Base-by-base conservation (phyloP, 1,140 invertebrate genomes). In the Pygmarrhopalites habei region DNA sequence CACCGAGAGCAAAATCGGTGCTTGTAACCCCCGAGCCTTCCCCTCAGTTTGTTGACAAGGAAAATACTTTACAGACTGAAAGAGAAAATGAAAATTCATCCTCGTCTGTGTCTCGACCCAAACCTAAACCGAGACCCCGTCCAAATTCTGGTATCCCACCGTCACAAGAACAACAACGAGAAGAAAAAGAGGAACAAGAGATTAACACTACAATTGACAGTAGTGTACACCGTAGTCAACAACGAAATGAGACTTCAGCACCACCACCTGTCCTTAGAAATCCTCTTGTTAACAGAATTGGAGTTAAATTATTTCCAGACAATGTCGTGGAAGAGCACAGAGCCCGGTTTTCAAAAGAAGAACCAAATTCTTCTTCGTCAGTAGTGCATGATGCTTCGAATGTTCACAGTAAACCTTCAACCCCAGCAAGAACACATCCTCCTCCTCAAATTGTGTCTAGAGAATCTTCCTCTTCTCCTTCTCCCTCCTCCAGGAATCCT, bases 241-340 rank as follows among this genome's bases (percentile, higher is more conserved):
- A n/a, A n/a, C n/a, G n/a, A n/a, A n/a, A n/a, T n/a, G n/a, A n/a
- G n/a, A n/a, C n/a, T n/a, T 44, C 58, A 35, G n/a, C 19, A n/a
- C 58, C 58, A 25, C 44, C 58, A 19, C 25, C 43, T 30, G 58
- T 25, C n/a, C 28, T 44, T 23, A 59, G 58, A 60, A 65, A 60
- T 29, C 58, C 58, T 56, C 43, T 62, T 35, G 15, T 35, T 4
- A 67, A 35, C 15, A 35, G 43, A 53, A 53, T 65, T 57, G 69
- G 69, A 30, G 62, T 71, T 14, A 68, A 71, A 59, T 66, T 71
- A 23, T 49, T 71, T 25, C 69, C 69, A 41, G 64, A 71, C 30
- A 64, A 68, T 64, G 63, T 52, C 41, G 49, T 71, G 29, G 44
- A 60, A 35, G 69, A 64, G 32, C 25, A 62, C n/a, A 14, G 46